Percentiles rank a stretch among this genome's conserved stretches.
Conservation (phyloP, 1,140 invertebrate genomes). For the Leptinotarsa defecta region DNA sequence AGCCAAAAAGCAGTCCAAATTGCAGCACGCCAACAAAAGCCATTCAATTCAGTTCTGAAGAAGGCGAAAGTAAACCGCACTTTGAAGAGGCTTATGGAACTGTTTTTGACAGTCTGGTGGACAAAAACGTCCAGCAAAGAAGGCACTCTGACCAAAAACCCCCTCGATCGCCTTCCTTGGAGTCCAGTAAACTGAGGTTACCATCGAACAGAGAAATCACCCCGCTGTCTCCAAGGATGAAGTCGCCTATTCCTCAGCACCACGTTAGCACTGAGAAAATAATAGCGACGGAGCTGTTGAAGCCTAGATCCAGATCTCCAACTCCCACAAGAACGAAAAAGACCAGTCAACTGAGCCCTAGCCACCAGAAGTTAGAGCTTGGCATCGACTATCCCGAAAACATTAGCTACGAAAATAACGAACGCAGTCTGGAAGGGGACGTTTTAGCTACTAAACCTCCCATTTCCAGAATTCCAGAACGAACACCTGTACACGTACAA, state of each 20-base stretch:
- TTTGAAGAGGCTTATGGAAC: constrained; percentile 48
- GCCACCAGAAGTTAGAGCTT: constrained; percentile 33
- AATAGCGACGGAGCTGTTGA: constrained; percentile 53
- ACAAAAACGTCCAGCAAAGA: constrained; percentile 3
- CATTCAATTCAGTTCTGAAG: background rate
- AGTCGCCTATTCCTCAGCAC: constrained; percentile 50
- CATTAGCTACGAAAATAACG: background rate
- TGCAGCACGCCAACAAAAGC: background rate
- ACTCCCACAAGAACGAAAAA: constrained; percentile 33
- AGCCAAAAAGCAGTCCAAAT: constrained; percentile 21
- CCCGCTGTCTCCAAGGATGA: constrained; percentile 49
- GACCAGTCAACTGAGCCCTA: constrained; percentile 19
- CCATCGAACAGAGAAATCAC: constrained; percentile 50
- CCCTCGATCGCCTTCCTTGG: constrained; percentile 39
- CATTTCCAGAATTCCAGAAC: constrained; percentile 29
- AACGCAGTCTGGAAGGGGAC: background rate
- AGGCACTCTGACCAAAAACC: constrained; percentile 3
- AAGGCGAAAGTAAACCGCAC: constrained; percentile 12
- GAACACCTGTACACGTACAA: background rate
- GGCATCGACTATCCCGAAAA: constrained; percentile 40
- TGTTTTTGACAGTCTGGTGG: constrained; percentile 45
- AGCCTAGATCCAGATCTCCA: constrained; percentile 37
- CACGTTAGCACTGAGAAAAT: constrained; percentile 52
- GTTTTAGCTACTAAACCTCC: constrained; percentile 30
- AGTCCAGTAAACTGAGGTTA: constrained; percentile 49